Conservation (phyloP, 2,797 vertebrate species). For the Tenualosa thibaudeaui region DNA sequence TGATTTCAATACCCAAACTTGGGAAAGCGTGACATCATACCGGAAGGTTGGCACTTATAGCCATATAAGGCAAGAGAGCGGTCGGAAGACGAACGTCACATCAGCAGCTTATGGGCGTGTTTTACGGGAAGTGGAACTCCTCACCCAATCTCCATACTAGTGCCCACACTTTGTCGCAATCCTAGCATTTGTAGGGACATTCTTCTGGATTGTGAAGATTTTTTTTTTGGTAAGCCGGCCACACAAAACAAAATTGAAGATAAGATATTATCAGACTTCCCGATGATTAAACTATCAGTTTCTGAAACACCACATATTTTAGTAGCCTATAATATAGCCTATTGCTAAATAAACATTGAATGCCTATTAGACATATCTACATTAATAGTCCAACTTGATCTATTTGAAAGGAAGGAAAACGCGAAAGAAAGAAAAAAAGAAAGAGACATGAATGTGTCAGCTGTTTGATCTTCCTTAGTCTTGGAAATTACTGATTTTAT, state of each 20-base stretch:
- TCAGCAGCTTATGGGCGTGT: constrained; percentile 59
- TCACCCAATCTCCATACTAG: constrained; percentile 30
- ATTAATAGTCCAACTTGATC: neutral
- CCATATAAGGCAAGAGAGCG: constrained; percentile 69
- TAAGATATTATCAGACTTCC: neutral
- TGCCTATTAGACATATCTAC: neutral
- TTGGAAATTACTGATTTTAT: neutral
- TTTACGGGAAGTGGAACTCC: constrained; percentile 70
- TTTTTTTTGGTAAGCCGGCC: neutral
- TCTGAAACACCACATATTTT: too few species aligned
- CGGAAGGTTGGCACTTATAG: constrained; percentile 61
- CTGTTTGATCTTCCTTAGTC: neutral
- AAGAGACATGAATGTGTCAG: neutral
- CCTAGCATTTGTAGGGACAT: neutral
- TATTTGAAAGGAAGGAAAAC: neutral
- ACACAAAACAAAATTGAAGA: neutral
- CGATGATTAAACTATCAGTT: too few species aligned
- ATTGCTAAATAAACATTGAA: neutral
- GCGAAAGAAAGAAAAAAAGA: too few species aligned
- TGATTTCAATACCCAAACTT: constrained; percentile 51
- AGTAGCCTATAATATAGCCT: too few species aligned
- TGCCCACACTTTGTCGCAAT: constrained; percentile 5
- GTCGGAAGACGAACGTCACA: constrained; percentile 69
- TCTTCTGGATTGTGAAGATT: neutral
- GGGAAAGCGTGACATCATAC: constrained; percentile 65